Evolutionary conservation across 1,140 invertebrate genomes (phyloP), one percentile per base, ranked within the genome.

Genomic region (Macrosteles quadrilineatus): DNA sequence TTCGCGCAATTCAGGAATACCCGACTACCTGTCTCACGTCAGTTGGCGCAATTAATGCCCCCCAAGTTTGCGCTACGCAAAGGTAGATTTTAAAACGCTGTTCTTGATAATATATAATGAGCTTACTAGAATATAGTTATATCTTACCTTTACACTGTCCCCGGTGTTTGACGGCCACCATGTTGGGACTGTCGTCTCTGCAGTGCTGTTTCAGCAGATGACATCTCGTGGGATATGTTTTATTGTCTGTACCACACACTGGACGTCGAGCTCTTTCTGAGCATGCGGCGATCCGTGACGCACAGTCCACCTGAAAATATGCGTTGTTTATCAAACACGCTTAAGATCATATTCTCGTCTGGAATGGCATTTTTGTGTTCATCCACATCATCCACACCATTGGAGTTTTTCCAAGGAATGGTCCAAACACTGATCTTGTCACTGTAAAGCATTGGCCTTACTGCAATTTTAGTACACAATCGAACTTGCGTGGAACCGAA

Each of bases 191-290:
- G 23, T 31, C 29, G 0, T 88, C 87, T 73, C 87, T 84, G 79
- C 91, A 93, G 76, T 91, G 90, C 45, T 86, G 88, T 71, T 87
- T 84, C 75, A 90, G 83, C 62, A 95, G 83, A 67, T 90, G 87
- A 81, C 93, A 95, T 70, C 87, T 83, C 69, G 88, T 90, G 14
- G 87, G 83, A 83, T 95, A 95, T 43, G 90, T 93, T 63, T 88
- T 80, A 11, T 89, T 89, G 77, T 95, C 91, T 25, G 91, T 90
- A 69, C 91, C 93, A 77, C 93, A 95, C 31, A 94, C 90, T 9
- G 89, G 84, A 65, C 81, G 76, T 12, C 63, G 63, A 1, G 63
- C 32, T 17, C 27, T 43, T 36, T 66, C 63, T 19, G 32, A 17
- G 36, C 63, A 66, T 12, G 63, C 21, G 25, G 63, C 31, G 4